Percentiles rank a stretch among this genome's conserved stretches.
Evolutionary conservation across 2,888 invertebrate species (phyloP).

Genomic region (Cremastinae sp.): DNA sequence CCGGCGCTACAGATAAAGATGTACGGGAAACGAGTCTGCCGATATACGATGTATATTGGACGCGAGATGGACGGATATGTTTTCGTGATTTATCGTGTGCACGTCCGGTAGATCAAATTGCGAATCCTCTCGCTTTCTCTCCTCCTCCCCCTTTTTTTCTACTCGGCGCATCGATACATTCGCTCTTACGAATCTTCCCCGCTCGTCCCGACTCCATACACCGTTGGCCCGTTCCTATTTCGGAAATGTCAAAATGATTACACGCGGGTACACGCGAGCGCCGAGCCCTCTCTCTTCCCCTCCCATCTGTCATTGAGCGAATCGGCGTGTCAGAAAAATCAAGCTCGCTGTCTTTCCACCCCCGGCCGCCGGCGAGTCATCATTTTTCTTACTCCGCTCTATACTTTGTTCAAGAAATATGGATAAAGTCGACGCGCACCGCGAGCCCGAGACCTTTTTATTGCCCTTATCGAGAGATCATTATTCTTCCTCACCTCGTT

Average conservation of each 20-base stretch:
- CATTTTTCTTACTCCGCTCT: too few species aligned
- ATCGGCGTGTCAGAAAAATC: too few species aligned
- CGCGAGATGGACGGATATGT: constrained; percentile 38
- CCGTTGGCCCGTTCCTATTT: constrained; percentile 44
- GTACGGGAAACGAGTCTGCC: background rate
- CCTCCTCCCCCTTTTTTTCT: too few species aligned
- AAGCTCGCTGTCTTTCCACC: too few species aligned
- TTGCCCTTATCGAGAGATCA: too few species aligned
- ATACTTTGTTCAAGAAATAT: too few species aligned
- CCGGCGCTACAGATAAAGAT: background rate
- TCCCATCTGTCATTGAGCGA: too few species aligned
- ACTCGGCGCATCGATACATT: background rate
- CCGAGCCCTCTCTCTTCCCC: constrained; percentile 6
- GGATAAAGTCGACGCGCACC: too few species aligned
- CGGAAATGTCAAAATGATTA: constrained; percentile 52
- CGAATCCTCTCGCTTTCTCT: constrained; percentile 22
- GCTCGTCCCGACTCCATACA: background rate
- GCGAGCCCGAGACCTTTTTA: too few species aligned
- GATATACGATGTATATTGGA: constrained; percentile 19
- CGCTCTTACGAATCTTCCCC: background rate
- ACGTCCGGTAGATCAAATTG: constrained; percentile 35
- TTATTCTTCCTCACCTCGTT: too few species aligned
- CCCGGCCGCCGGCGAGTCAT: too few species aligned
- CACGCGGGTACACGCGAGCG: constrained; percentile 28
- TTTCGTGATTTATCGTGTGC: constrained; percentile 51